Percentiles rank a stretch among this genome's conserved stretches.
phyloP scores from a whole-genome alignment of 1,140 invertebrate genomes.

The Ectropis grisescens region DNA sequence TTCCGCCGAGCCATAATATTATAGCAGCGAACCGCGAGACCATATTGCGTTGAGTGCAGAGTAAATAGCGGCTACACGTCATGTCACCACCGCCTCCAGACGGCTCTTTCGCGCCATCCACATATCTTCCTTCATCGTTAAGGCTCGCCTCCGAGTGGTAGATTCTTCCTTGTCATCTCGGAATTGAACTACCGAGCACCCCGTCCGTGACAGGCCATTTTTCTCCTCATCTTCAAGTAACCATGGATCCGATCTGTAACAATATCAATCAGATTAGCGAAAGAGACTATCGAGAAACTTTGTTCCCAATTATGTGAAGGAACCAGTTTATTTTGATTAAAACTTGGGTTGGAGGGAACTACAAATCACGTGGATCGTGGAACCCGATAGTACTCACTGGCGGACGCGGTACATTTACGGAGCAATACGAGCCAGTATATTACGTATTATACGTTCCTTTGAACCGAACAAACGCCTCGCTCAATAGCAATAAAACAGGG shows the following conservation, averaged over 20 bases:
- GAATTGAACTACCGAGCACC: slow-evolving; percentile 3
- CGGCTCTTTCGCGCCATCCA: slow-evolving; percentile 16
- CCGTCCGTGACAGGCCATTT: too few relatives aligned
- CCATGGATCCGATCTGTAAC: slow-evolving; percentile 3
- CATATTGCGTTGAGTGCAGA: slow-evolving; percentile 24
- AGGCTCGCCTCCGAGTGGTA: slow-evolving; percentile 20
- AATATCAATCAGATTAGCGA: background rate
- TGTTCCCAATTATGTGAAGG: background rate
- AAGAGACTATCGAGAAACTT: too few relatives aligned
- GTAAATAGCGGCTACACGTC: slow-evolving; percentile 31
- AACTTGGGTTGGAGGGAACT: background rate
- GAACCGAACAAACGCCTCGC: slow-evolving; percentile 10
- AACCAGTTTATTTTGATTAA: background rate
- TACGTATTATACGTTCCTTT: slow-evolving; percentile 6
- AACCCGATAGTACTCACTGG: too few relatives aligned
- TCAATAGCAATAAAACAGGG: slow-evolving; percentile 28
- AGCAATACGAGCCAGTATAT: too few relatives aligned
- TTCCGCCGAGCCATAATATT: slow-evolving; percentile 47
- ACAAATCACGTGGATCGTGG: slow-evolving; percentile 2
- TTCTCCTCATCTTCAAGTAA: slow-evolving; percentile 1
- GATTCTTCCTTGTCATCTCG: slow-evolving; percentile 8
- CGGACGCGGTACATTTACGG: too few relatives aligned
- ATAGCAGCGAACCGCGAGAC: slow-evolving; percentile 35
- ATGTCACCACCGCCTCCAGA: slow-evolving; percentile 29
- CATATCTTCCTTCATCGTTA: slow-evolving; percentile 33